phyloP scores from a whole-genome alignment of 1,140 invertebrate species.

The Euglossa dilemma region DNA sequence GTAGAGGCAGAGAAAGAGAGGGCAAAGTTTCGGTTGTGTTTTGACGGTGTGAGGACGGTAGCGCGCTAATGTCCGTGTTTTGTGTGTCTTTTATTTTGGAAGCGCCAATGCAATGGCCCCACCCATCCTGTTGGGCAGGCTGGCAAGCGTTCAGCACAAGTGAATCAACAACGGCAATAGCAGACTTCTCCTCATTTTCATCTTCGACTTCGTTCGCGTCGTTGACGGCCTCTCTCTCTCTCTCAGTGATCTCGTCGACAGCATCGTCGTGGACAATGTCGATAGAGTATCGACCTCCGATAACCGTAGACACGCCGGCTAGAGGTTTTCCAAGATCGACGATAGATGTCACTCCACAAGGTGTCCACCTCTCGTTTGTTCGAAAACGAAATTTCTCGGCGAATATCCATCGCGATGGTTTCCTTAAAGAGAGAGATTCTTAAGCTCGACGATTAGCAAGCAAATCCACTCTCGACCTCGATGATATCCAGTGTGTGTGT shows the following conservation, averaged over 20 bases:
- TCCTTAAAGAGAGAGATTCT: not conserved
- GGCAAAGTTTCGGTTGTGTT: conserved; percentile 9
- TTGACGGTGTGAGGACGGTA: conserved; percentile 54
- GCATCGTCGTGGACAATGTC: not conserved
- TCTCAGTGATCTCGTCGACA: not conserved
- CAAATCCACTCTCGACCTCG: too few relatives aligned
- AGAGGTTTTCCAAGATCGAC: not conserved
- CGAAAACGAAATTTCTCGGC: too few relatives aligned
- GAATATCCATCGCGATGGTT: not conserved
- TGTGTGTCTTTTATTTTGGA: conserved; percentile 80
- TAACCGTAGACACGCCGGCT: not conserved
- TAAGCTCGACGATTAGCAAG: not conserved
- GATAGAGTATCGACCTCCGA: too few relatives aligned
- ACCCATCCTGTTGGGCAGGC: conserved; percentile 69
- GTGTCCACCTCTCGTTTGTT: not conserved
- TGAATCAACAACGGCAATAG: conserved; percentile 64
- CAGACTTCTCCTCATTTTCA: conserved; percentile 29
- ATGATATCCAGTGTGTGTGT: not conserved
- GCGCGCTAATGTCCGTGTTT: conserved; percentile 77
- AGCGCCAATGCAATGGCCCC: conserved; percentile 76
- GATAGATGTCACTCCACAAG: not conserved
- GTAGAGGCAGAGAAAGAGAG: conserved; percentile 37
- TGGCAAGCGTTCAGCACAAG: conserved; percentile 74
- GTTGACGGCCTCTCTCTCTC: not conserved
- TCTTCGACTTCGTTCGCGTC: not conserved